Evolutionary conservation across 1,140 invertebrate species (phyloP).

Genomic region (Macrotrachela quadricornifera): DNA sequence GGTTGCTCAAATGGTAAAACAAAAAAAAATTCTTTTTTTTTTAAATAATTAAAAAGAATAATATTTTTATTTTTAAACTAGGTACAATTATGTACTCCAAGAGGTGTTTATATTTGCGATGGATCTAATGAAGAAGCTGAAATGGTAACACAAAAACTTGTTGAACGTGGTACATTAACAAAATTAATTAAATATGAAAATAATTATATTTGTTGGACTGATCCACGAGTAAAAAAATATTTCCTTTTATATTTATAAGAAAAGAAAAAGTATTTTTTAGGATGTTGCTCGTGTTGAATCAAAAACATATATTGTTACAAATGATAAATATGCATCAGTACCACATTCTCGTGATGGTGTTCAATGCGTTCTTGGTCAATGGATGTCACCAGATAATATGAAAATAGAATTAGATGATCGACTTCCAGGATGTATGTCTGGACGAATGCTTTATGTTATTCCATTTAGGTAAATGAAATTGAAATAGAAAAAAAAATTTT

Average conservation of each 20-base stretch:
- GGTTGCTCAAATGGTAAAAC: conserved; percentile 15
- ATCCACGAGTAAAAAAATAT: no score
- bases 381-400: conserved; percentile 67
- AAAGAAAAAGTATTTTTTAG: conserved; percentile 56
- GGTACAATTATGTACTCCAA: conserved; percentile 48
- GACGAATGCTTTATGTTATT: conserved; percentile 92
- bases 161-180: conserved; percentile 45
- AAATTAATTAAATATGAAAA: conserved; percentile 71
- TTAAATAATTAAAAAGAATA: no score
- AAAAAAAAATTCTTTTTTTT: no score
- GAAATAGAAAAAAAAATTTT: no score
- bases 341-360: conserved; percentile 37
- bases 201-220: conserved; percentile 41
- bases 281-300: conserved; percentile 92
- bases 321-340: conserved; percentile 53
- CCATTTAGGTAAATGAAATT: no score
- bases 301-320: conserved; percentile 75
- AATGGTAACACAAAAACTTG: conserved; percentile 34
- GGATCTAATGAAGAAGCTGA: conserved; percentile 59
- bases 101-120: conserved; percentile 70
- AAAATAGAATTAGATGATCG: conserved; percentile 56
- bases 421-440: conserved; percentile 83
- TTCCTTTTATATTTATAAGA: conserved; percentile 32
- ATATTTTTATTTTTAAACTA: no score
- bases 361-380: conserved; percentile 51